Evolutionary conservation across 2,888 invertebrate species (phyloP), one percentile per base, ranked within the genome.

Genomic region (Nomada goodeniana): DNA sequence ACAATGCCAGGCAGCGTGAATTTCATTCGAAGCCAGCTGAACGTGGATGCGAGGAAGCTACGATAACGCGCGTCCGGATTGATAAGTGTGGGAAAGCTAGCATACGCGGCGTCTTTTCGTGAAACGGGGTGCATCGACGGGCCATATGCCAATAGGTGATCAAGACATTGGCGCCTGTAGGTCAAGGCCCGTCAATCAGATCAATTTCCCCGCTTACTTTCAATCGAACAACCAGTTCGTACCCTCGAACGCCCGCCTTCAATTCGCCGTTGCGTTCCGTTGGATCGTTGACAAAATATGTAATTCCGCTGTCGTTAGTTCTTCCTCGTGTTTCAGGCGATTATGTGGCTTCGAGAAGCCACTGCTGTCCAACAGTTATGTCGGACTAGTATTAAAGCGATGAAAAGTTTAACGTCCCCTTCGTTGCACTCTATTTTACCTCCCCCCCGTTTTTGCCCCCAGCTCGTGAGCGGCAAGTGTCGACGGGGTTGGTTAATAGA

Each of bases 31-130:
- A 59, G 36, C 59, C 52, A 65, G 68, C 2, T 42, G 61, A 76
- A 71, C 63, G 57, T 60, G 64, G 84, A 81, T 68, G 64, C 65
- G 15, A 64, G 59, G 67, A 53, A 64, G 61, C 73, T 57, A 42
- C 77, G 86, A 87, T 87, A 84, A 82, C 61, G 60, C 83, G 84
- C 83, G 82, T 84, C 82, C 75, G 86, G 78, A 87, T 89, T 88
- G 89, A 90, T 90, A 90, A 88, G 87, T 88, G 91, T 91, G 91
- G 89, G 90, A 90, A 91, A 86, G 69, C 64, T 72, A 84, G 79
- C 89, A 91, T 68, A 84, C 78, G 71, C 52, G 67, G 63, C 69
- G 73, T 76, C 79, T 76, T 83, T 83, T 73, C 23, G 65, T 23
- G 50, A 67, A 72, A 63, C 61, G 42, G 15, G 13, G 52, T 44